Evolutionary conservation across 2,113 vertebrate genomes (phyloP), one percentile per base, ranked within the genome.

Genomic region (Ameiurus melas): DNA sequence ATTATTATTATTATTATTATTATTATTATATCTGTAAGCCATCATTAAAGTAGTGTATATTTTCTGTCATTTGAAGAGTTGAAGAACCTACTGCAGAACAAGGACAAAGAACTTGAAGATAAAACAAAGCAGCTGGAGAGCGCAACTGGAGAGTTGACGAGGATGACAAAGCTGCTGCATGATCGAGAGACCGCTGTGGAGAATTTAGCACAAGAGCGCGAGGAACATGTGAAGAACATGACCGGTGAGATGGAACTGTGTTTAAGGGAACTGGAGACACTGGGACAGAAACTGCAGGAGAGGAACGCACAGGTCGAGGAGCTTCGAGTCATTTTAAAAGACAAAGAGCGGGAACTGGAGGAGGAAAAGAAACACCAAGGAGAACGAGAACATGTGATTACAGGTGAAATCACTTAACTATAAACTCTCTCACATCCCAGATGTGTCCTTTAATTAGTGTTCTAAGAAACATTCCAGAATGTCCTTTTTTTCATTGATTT

Each of bases 231-330:
- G 22, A 70, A 36, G n/a, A 43, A 70, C 73, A 25, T 85, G 75
- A 27, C 57, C 3, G 0, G 16, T 0, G 60, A 88, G 87, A 51
- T 88, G 33, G 83, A 88, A 27, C 33, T 39, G 22, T 88, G 73
- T 27, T 80, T 80, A 1, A 17, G 0, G 51, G 73, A 88, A 39
- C 51, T 88, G 71, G 73, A 43, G 51, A 43, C 51, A 10, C 60
- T 85, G 62, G 83, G 73, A 25, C n/a, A 43, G 62, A 79, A 85
- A 3, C 87, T 88, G 43, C 87, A 79, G 62, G 73, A 88, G 62
- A 85, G 70, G 83, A 55, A 58, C 25, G 27, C 33, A 1, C 13
- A 60, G 71, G 71, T 77, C 14, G 14, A 77, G 55, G 19, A 77
- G 85, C 85, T 85, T 14, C 51, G 5, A 27, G 33, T 16, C 10